Conservation (phyloP, 2,888 invertebrate species). For the Anorthoa munda region DNA sequence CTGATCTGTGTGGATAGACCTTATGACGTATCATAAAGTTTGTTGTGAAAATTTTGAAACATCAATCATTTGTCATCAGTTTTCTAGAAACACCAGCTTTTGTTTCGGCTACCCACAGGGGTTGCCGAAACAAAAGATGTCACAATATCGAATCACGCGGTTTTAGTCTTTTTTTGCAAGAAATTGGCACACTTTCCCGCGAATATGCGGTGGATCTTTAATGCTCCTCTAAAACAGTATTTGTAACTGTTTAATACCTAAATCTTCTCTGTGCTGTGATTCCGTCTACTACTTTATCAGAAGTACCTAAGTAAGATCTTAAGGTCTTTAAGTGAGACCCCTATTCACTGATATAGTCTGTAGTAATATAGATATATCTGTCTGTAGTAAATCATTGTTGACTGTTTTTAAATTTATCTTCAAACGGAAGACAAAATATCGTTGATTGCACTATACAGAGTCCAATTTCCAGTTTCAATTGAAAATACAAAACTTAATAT, state of each 20-base stretch:
- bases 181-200: conserved; percentile 29
- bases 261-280: not conserved
- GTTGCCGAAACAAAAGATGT: conserved; percentile 12
- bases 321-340: too few relatives aligned
- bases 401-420: not conserved
- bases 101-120: too few relatives aligned
- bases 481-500: conserved; percentile 15
- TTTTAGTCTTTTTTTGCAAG: conserved; percentile 1
- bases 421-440: not conserved
- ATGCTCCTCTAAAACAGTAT: not conserved
- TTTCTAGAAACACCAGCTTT: too few relatives aligned
- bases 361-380: too few relatives aligned
- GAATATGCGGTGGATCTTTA: not conserved
- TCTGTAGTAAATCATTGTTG: not conserved
- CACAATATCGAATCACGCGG: conserved; percentile 21
- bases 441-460: not conserved
- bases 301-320: too few relatives aligned
- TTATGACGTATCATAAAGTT: not conserved
- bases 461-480: not conserved
- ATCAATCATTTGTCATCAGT: not conserved
- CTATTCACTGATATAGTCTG: not conserved
- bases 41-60: not conserved
- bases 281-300: not conserved
- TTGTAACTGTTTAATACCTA: not conserved
- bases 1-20: too few relatives aligned